Evolutionary conservation across 2,888 invertebrate genomes (phyloP).

Genomic region (Allophyes oxyacanthae): DNA sequence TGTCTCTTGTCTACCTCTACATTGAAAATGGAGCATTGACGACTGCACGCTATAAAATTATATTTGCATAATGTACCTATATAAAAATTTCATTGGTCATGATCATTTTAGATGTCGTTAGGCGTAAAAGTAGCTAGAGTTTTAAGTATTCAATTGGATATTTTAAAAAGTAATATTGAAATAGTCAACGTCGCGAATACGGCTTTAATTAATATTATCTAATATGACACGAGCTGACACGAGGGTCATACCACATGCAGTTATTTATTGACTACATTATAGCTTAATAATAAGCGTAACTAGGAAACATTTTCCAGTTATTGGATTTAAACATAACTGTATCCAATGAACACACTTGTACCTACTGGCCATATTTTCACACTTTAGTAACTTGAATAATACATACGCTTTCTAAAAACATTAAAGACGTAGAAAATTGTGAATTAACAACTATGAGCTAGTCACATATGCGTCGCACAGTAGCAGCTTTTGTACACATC

Average conservation of each 20-base stretch:
- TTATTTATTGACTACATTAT: constrained; percentile 3
- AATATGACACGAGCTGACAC: constrained; percentile 3
- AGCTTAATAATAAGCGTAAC: constrained; percentile 13
- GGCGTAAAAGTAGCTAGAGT: no score
- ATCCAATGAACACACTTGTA: constrained; percentile 7
- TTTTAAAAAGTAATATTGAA: no score
- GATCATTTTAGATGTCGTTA: neutral
- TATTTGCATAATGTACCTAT: no score
- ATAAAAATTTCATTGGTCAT: no score
- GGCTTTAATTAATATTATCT: neutral
- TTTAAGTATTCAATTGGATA: no score
- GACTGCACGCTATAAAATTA: constrained; percentile 2
- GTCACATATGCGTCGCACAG: constrained; percentile 25
- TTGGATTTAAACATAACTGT: constrained; percentile 10
- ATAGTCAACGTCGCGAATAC: neutral
- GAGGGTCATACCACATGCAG: constrained; percentile 2
- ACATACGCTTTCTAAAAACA: constrained; percentile 44
- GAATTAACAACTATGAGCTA: constrained; percentile 34
- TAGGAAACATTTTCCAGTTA: constrained; percentile 7
- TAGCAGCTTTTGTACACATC: constrained; percentile 43
- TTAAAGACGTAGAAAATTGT: constrained; percentile 38
- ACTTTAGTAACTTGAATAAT: constrained; percentile 41
- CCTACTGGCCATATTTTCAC: constrained; percentile 23
- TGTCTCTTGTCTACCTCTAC: constrained; percentile 20
- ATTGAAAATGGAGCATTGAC: constrained; percentile 11